phyloP scores from a whole-genome alignment of 2,797 vertebrate species.

The Nothura maculosa region DNA sequence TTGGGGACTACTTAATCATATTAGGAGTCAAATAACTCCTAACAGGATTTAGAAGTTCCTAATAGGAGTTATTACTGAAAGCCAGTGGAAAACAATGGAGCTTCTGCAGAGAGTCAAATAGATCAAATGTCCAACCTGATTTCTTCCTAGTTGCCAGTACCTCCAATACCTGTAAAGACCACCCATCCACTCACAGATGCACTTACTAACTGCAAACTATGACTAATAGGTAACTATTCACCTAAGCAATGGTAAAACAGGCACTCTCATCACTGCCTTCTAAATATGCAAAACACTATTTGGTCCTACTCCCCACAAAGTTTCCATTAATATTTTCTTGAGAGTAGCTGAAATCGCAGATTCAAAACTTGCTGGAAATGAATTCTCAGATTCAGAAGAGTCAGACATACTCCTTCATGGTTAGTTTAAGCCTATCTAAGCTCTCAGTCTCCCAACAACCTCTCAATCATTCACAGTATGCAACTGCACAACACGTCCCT shows the following conservation, averaged over 20 bases:
- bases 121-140: conserved; percentile 5
- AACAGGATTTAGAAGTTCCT: no score
- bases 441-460: neutral
- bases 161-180: neutral
- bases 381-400: neutral
- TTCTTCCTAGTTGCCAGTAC: neutral
- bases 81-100: neutral
- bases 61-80: neutral
- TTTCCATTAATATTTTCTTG: neutral
- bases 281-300: neutral
- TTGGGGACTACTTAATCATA: neutral
- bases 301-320: neutral
- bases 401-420: neutral
- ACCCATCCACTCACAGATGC: neutral
- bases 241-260: neutral
- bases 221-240: neutral
- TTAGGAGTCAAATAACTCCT: conserved; percentile 13
- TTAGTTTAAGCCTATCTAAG: neutral
- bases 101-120: neutral
- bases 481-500: neutral
- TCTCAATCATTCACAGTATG: neutral
- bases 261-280: neutral
- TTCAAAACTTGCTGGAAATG: neutral
- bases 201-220: neutral
- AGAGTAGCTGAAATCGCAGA: neutral